Conservation (phyloP, 2,888 invertebrate genomes). For the Plagodis dolabraria region DNA sequence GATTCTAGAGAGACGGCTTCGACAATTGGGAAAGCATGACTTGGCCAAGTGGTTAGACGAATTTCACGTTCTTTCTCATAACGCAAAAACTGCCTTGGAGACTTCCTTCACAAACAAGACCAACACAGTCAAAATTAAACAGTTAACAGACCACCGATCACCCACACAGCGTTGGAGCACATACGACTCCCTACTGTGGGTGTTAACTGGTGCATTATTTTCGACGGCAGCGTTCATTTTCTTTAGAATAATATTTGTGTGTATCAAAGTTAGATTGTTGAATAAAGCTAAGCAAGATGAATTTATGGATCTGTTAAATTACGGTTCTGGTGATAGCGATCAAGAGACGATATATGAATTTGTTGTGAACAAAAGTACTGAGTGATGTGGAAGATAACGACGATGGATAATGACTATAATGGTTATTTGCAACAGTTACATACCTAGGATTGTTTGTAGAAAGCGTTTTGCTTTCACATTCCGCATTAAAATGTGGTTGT, state of each 20-base stretch:
- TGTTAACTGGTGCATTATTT: conserved; percentile 40
- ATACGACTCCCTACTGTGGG: conserved; percentile 54
- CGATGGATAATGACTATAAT: conserved; percentile 24
- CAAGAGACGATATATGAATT: conserved; percentile 48
- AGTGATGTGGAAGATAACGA: conserved; percentile 18
- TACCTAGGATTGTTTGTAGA: conserved; percentile 14
- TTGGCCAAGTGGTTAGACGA: conserved; percentile 86
- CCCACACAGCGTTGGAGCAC: conserved; percentile 51
- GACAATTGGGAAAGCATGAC: conserved; percentile 83
- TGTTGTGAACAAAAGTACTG: conserved; percentile 28
- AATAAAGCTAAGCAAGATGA: conserved; percentile 42
- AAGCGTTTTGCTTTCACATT: conserved; percentile 27
- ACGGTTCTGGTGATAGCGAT: conserved; percentile 44
- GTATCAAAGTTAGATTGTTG: conserved; percentile 19
- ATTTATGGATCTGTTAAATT: conserved; percentile 41
- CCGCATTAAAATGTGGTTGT: conserved; percentile 13
- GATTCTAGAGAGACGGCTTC: conserved; percentile 79
- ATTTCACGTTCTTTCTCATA: conserved; percentile 80
- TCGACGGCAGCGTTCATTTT: conserved; percentile 39
- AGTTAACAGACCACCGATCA: conserved; percentile 32
- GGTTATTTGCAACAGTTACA: conserved; percentile 21
- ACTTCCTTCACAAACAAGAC: conserved; percentile 35
- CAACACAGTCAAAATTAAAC: conserved; percentile 30
- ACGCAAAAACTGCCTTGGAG: conserved; percentile 63
- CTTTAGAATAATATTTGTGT: conserved; percentile 11